Evolutionary conservation across 2,888 invertebrate species (phyloP).

Genomic region (Mechanitis mazaeus): DNA sequence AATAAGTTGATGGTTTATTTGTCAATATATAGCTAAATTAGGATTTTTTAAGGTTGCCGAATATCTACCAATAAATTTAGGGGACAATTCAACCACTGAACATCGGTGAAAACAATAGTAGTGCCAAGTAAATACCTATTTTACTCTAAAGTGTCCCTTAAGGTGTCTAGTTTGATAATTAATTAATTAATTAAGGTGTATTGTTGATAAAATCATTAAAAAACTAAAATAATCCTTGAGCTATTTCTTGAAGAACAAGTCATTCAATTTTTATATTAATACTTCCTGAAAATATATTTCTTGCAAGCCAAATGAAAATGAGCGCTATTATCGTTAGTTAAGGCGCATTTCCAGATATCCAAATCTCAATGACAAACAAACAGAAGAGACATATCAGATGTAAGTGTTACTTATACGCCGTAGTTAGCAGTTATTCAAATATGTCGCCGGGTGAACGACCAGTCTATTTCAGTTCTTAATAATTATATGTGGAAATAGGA

Average conservation of each 20-base stretch:
- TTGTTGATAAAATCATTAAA: not conserved
- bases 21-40: too few relatives aligned
- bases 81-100: too few relatives aligned
- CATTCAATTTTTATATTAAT: not conserved
- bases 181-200: too few relatives aligned
- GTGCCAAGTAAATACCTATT: too few relatives aligned
- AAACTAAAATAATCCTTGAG: not conserved
- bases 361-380: not conserved
- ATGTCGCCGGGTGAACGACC: slow-evolving; percentile 41
- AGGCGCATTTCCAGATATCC: not conserved
- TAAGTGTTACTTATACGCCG: slow-evolving; percentile 24
- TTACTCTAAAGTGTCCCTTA: too few relatives aligned
- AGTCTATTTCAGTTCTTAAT: slow-evolving; percentile 37
- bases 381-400: slow-evolving; percentile 19
- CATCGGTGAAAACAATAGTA: too few relatives aligned
- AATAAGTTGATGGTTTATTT: too few relatives aligned
- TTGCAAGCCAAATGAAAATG: not conserved
- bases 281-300: slow-evolving; percentile 1
- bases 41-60: too few relatives aligned
- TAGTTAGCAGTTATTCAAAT: slow-evolving; percentile 31
- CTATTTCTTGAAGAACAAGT: not conserved
- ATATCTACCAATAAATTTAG: too few relatives aligned
- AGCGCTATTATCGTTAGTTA: not conserved
- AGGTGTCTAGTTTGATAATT: too few relatives aligned
- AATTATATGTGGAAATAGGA: slow-evolving; percentile 36